Evolutionary conservation across 2,797 vertebrate genomes (phyloP).

Genomic region (Manis pentadactyla): DNA sequence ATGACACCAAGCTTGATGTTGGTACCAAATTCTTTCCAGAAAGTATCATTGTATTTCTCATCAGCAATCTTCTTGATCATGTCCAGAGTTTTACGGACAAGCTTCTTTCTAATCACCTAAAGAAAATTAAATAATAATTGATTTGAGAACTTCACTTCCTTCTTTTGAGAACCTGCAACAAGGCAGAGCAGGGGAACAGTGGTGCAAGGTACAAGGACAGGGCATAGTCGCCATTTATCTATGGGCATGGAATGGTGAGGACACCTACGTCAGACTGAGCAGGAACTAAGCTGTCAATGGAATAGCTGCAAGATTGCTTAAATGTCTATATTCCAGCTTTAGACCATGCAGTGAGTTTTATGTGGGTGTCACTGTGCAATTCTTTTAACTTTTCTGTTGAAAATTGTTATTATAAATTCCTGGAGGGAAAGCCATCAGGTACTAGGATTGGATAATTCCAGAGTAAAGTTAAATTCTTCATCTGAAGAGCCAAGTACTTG

Average conservation of each 20-base stretch:
- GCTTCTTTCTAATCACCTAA: conserved; percentile 98
- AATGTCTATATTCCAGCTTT: neutral
- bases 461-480: neutral
- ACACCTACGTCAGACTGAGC: neutral
- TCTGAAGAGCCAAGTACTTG: neutral
- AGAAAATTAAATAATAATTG: conserved; percentile 7
- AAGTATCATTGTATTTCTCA: conserved; percentile 97
- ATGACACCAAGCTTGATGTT: conserved; percentile 99
- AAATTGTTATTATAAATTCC: neutral
- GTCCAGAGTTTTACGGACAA: conserved; percentile 98
- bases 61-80: conserved; percentile 99
- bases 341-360: neutral
- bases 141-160: neutral
- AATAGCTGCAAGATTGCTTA: neutral
- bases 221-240: neutral
- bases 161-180: neutral
- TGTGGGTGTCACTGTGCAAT: neutral
- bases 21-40: conserved; percentile 99
- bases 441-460: neutral
- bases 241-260: neutral
- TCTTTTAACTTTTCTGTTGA: neutral
- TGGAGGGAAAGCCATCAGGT: neutral
- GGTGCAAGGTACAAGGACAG: neutral
- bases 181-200: neutral
- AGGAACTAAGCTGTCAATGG: neutral